Conservation (phyloP, 2,113 vertebrate genomes). For the Fukomys damarensis region DNA sequence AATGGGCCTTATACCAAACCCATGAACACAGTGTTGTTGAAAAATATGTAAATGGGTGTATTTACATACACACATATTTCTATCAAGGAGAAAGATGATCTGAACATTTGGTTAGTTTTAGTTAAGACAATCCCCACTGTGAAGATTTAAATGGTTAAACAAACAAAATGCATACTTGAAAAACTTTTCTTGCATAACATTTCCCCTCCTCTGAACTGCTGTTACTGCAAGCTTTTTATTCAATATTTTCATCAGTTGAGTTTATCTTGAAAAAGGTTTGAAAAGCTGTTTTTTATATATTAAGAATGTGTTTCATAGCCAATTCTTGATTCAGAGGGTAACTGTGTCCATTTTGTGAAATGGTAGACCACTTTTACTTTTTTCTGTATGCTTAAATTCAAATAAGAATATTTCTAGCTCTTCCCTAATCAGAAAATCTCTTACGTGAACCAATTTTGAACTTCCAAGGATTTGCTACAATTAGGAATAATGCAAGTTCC, state of each 20-base stretch:
- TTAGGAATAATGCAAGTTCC: not conserved
- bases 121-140: constrained; percentile 20
- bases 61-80: not conserved
- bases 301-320: not conserved
- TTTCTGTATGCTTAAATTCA: not conserved
- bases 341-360: not conserved
- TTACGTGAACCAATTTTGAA: not conserved
- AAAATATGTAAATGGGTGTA: not conserved
- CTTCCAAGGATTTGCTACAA: not conserved
- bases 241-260: constrained; percentile 6
- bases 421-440: not conserved
- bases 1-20: not conserved
- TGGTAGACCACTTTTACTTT: not conserved
- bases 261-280: constrained; percentile 3
- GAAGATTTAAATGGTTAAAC: constrained; percentile 54
- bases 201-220: constrained; percentile 48
- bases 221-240: constrained; percentile 31
- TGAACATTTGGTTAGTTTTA: constrained; percentile 40
- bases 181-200: constrained; percentile 42
- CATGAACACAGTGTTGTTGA: not conserved
- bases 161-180: constrained; percentile 36
- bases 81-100: not conserved
- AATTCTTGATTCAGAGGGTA: not conserved
- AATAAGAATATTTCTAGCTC: not conserved
- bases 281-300: not conserved